Percentiles rank a stretch among this genome's conserved stretches.
Conservation (phyloP, 2,113 vertebrate species). For the Nansenia antarctica region DNA sequence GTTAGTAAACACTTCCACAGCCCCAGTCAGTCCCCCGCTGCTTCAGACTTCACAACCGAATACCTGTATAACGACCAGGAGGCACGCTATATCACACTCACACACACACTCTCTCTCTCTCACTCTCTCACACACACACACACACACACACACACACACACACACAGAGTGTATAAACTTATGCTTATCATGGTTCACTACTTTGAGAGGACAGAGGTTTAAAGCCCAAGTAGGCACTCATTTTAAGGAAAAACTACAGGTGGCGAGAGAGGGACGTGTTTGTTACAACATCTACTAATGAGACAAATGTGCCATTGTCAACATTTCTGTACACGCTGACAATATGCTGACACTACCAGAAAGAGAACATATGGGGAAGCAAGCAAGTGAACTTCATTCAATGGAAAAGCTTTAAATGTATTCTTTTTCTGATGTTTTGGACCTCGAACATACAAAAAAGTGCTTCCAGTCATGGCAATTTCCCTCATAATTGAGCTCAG, state of each 20-base stretch:
- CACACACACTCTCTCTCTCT: conserved; percentile 6
- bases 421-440: too few species aligned
- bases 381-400: not conserved
- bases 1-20: conserved; percentile 30
- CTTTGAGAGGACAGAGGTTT: not conserved
- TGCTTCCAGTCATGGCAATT: not conserved
- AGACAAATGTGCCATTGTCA: not conserved
- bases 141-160: conserved; percentile 7
- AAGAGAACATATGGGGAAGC: too few species aligned
- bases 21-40: conserved; percentile 32
- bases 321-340: not conserved
- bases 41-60: conserved; percentile 25
- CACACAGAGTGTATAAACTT: conserved; percentile 1
- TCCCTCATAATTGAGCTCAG: not conserved
- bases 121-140: not conserved
- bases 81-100: conserved; percentile 17
- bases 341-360: not conserved
- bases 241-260: not conserved
- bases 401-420: not conserved
- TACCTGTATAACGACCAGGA: conserved; percentile 27
- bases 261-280: not conserved
- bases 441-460: not conserved
- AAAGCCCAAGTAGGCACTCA: not conserved
- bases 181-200: not conserved
- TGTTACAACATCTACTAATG: not conserved